These are phyloP conservation scores for Chalcis sispes DNA, from an alignment of 2,888 invertebrate genomes.

Conservation along the genomic window DNA sequence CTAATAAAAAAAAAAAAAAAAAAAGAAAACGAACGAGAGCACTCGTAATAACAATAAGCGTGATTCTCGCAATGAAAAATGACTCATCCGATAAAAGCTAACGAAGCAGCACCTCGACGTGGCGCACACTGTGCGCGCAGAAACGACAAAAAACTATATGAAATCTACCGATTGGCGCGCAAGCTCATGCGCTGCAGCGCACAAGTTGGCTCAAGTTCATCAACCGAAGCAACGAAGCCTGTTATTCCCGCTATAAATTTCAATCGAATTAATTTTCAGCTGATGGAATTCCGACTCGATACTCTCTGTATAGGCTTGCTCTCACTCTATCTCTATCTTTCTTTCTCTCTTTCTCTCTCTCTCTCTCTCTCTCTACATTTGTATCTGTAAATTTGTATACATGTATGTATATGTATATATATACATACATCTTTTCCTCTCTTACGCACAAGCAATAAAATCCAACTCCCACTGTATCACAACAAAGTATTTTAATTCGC, in stretches of 20 bases:
- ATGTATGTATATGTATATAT: too few relatives aligned
- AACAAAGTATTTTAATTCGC: slow-evolving; percentile 35
- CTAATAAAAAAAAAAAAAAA: too few relatives aligned
- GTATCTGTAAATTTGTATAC: too few relatives aligned
- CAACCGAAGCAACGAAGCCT: background rate
- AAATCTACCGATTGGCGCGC: background rate
- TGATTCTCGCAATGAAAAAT: slow-evolving; percentile 10
- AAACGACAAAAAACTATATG: background rate
- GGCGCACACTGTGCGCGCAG: background rate
- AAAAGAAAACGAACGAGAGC: slow-evolving; percentile 6
- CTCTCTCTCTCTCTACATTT: too few relatives aligned
- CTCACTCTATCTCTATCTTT: background rate
- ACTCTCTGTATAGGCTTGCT: too few relatives aligned
- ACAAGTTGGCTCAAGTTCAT: slow-evolving; percentile 30
- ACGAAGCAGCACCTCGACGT: slow-evolving; percentile 1
- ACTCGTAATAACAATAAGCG: slow-evolving; percentile 13
- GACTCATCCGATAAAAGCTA: slow-evolving; percentile 32
- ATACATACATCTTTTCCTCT: background rate
- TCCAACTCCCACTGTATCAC: slow-evolving; percentile 2
- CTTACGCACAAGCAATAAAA: slow-evolving; percentile 19
- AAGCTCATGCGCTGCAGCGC: too few relatives aligned
- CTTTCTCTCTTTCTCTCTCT: background rate
- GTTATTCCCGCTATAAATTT: slow-evolving; percentile 49
- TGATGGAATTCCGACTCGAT: slow-evolving; percentile 47
- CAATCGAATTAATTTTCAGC: slow-evolving; percentile 46